Base-by-base conservation (phyloP, 2,888 invertebrate genomes). In the Aspidapion aeneum region DNA sequence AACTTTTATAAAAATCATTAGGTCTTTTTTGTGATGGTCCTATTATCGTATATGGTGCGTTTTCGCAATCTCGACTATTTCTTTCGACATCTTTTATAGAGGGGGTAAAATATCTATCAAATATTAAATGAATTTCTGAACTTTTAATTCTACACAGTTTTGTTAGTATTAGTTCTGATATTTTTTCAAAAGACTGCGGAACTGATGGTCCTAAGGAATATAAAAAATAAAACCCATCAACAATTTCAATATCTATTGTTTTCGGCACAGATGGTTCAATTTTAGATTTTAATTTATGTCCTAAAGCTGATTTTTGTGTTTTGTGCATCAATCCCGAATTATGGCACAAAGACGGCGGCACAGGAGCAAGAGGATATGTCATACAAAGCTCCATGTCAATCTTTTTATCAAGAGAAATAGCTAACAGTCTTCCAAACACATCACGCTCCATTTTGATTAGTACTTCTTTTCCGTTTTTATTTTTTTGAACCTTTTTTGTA, bases 361-460 rank as follows among this genome's bases (percentile, higher is more conserved):
- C 58, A 21, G 64, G 63, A 58, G 50, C 50, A n/a, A 64, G 56
- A 19, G 62, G 64, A 55, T 55, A 64, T 17, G 56, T 50, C 19
- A 58, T 58, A 22, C 73, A 74, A 60, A 61, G 54, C 66, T 74
- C 74, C 0, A 77, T 2, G 65, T 75, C 62, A 50, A 72, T 67
- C 71, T 75, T 73, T 66, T 75, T 70, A 0, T 73, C 52, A 1
- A 75, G 1, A 63, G 62, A 62, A 59, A 75, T 70, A 63, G 68
- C 70, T 7, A 72, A 57, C 1, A 74, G 64, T 56, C 68, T 63
- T 1, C 72, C 72, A 64, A 72, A 71, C 49, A 72, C 63, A 51
- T 73, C 70, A 60, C 70, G 63, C 65, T 72, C 69, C 66, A 72
- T 70, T 66, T 69, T 68, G 7, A 73, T 69, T 18, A 63, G 64